A percentile compares a stretch with the other conserved stretches of the same genome.
Conservation (phyloP, 2,113 vertebrate species). For the Pseudorectes ferrugineus region DNA sequence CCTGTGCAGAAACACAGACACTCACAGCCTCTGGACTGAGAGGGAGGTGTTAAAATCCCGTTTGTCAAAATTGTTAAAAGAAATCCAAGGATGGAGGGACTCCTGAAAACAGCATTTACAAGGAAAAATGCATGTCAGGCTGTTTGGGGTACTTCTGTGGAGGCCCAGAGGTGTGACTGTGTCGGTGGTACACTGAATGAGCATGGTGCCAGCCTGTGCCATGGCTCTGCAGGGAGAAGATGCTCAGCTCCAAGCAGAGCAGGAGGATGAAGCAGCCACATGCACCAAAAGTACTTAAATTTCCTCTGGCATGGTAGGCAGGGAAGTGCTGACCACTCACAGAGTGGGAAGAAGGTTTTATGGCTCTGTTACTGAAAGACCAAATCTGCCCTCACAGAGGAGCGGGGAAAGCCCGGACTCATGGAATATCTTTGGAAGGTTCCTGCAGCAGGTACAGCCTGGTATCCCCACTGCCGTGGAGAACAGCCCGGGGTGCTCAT, state of each 20-base stretch:
- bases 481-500: background rate
- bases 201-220: background rate
- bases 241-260: background rate
- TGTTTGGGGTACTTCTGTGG: background rate
- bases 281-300: background rate
- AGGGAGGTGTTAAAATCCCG: background rate
- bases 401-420: background rate
- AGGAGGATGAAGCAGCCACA: background rate
- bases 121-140: background rate
- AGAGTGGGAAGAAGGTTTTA: background rate
- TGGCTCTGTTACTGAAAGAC: background rate
- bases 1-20: background rate
- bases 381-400: background rate
- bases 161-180: background rate
- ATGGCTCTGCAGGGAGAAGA: background rate
- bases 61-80: background rate
- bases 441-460: background rate
- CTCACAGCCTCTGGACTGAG: background rate
- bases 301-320: background rate
- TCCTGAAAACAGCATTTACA: background rate
- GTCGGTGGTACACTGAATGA: rapidly evolving
- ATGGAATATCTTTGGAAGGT: background rate
- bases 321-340: background rate
- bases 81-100: background rate
- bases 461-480: rapidly evolving